A percentile compares a stretch with the other conserved stretches of the same genome.
Evolutionary conservation across 2,888 invertebrate species (phyloP).

Genomic region (Sipha maydis): DNA sequence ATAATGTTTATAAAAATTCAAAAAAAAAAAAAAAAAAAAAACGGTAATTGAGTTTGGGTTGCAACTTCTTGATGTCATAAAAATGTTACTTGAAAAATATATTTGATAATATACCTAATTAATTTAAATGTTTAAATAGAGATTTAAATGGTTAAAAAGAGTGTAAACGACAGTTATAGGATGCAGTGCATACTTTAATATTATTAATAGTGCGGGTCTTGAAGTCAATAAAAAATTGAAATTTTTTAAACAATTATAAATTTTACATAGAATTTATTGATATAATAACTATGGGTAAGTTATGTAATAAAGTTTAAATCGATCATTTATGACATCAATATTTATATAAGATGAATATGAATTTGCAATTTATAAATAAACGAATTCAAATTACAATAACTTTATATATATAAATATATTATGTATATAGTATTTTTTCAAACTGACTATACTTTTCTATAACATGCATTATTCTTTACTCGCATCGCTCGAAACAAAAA

Average conservation of each 20-base stretch:
- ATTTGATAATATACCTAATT: constrained; percentile 40
- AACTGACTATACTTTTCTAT: too few species aligned
- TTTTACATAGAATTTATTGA: background rate
- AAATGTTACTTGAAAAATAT: constrained; percentile 7
- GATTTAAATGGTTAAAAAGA: constrained; percentile 22
- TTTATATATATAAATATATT: too few species aligned
- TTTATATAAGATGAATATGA: too few species aligned
- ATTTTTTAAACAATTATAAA: constrained; percentile 19
- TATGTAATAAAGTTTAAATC: background rate
- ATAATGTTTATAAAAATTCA: background rate
- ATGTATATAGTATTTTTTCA: too few species aligned
- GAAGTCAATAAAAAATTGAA: background rate
- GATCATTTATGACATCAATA: background rate
- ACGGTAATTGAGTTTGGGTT: background rate
- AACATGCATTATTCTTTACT: too few species aligned
- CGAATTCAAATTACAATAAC: too few species aligned
- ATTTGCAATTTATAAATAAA: too few species aligned
- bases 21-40: too few species aligned
- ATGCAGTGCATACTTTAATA: constrained; percentile 9
- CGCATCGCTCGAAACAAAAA: too few species aligned
- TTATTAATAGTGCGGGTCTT: constrained; percentile 18
- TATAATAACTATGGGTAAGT: too few species aligned
- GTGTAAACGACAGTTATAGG: constrained; percentile 45
- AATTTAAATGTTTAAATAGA: too few species aligned
- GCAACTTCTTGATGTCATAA: background rate